Conservation (phyloP, 2,888 invertebrate species). For the Ectobius pallidus region DNA sequence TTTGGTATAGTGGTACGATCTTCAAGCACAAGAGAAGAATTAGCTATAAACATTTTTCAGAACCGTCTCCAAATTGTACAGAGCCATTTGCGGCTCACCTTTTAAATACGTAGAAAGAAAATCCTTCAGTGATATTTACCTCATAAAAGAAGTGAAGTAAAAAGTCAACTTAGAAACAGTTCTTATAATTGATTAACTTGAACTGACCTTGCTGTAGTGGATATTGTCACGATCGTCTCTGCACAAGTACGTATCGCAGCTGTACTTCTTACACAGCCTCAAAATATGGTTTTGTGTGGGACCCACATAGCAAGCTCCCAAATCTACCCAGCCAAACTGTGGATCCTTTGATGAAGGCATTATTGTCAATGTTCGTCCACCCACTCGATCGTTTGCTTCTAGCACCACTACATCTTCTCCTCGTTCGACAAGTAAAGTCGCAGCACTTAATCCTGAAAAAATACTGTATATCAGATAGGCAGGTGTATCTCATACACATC, state of each 20-base stretch:
- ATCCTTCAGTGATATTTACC: too few species aligned
- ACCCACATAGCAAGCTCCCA: slow-evolving; percentile 56
- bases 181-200: too few species aligned
- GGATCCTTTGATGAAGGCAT: slow-evolving; percentile 22
- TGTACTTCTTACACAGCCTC: slow-evolving; percentile 51
- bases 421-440: slow-evolving; percentile 50
- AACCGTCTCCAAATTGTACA: too few species aligned
- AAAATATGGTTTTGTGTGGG: slow-evolving; percentile 53
- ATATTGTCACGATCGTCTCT: slow-evolving; percentile 40
- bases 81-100: too few species aligned
- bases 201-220: slow-evolving; percentile 41
- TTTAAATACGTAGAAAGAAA: too few species aligned
- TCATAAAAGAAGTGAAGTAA: too few species aligned
- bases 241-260: slow-evolving; percentile 50
- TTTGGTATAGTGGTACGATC: too few species aligned
- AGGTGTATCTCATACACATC: too few species aligned
- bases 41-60: too few species aligned
- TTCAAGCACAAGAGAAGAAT: too few species aligned
- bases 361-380: slow-evolving; percentile 54
- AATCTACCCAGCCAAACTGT: slow-evolving; percentile 48
- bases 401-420: slow-evolving; percentile 51
- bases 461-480: too few species aligned
- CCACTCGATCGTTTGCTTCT: slow-evolving; percentile 55
- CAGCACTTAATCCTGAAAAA: slow-evolving; percentile 51
- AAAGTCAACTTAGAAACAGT: too few species aligned